Percentiles rank a stretch among this genome's conserved stretches.
phyloP scores from a whole-genome alignment of 2,888 invertebrate species.

The Ormyrus pomaceus region DNA sequence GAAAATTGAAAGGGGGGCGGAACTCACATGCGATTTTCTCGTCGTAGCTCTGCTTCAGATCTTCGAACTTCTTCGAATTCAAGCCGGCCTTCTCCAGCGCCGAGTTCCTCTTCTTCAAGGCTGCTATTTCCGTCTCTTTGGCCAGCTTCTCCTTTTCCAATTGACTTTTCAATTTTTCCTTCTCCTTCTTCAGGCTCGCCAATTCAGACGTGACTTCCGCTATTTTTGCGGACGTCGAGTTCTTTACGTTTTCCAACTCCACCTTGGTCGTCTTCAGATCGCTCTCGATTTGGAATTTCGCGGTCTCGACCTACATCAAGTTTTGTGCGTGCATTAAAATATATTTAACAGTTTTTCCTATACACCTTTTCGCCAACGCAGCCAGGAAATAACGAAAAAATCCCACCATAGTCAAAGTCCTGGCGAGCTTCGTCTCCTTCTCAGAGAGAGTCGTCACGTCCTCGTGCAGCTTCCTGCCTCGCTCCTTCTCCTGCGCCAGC shows the following conservation, averaged over 20 bases:
- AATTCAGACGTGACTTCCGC: slow-evolving; percentile 77
- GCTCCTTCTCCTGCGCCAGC: slow-evolving; percentile 79
- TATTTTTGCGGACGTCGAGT: slow-evolving; percentile 75
- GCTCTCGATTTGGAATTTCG: slow-evolving; percentile 77
- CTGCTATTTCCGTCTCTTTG: slow-evolving; percentile 86
- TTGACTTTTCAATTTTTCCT: slow-evolving; percentile 82
- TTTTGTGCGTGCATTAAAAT: not conserved
- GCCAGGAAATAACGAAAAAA: no score
- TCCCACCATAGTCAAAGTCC: slow-evolving; percentile 69
- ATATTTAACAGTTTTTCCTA: no score
- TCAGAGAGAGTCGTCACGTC: slow-evolving; percentile 72
- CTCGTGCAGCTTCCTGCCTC: slow-evolving; percentile 80
- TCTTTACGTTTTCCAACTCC: slow-evolving; percentile 77
- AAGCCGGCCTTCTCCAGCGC: slow-evolving; percentile 81
- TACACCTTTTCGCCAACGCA: no score
- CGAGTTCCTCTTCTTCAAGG: slow-evolving; percentile 85
- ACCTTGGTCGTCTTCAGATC: slow-evolving; percentile 80
- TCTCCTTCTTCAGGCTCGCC: slow-evolving; percentile 78
- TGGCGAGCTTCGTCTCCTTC: slow-evolving; percentile 69
- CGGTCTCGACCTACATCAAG: slow-evolving; percentile 78
- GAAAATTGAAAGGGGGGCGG: not conserved
- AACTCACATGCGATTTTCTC: slow-evolving; percentile 82
- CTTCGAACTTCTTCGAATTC: slow-evolving; percentile 81
- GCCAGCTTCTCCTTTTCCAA: slow-evolving; percentile 86
- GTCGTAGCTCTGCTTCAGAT: slow-evolving; percentile 83